These are phyloP conservation scores for Lepeophtheirus salmonis DNA, from an alignment of 1,140 invertebrate species.

Conservation along the genomic window DNA sequence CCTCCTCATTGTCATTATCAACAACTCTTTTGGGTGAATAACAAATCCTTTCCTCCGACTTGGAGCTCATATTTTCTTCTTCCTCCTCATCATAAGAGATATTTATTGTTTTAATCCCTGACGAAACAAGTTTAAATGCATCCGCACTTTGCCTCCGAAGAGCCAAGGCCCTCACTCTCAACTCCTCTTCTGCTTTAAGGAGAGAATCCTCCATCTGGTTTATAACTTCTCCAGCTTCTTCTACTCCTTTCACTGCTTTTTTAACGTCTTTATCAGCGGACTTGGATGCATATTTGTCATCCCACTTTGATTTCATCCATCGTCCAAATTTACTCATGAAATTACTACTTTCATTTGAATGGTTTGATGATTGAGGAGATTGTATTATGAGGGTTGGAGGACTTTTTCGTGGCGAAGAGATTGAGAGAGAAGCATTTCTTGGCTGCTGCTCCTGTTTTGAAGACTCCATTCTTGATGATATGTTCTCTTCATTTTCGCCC, in stretches of 20 bases:
- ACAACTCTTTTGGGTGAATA: no score
- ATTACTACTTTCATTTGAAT: no score
- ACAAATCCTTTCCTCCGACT: no score
- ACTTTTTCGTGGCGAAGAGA: no score
- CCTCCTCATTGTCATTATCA: no score
- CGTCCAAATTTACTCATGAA: neutral
- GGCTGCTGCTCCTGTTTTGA: neutral
- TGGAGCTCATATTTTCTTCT: neutral
- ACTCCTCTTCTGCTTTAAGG: neutral
- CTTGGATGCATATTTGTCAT: neutral
- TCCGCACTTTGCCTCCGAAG: neutral
- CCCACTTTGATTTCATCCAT: neutral
- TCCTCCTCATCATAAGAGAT: neutral
- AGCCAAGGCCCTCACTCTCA: neutral
- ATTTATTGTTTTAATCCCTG: neutral
- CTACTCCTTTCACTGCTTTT: neutral
- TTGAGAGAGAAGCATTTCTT: neutral
- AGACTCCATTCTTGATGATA: no score
- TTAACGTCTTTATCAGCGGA: neutral
- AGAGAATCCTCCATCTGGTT: neutral
- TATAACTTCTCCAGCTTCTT: neutral
- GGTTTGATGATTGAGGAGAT: neutral
- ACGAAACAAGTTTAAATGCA: neutral
- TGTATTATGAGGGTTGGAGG: no score
- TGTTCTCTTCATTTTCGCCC: no score